These are phyloP conservation scores for Corythaixoides concolor DNA, from an alignment of 2,113 vertebrate species.

Conservation along the genomic window DNA sequence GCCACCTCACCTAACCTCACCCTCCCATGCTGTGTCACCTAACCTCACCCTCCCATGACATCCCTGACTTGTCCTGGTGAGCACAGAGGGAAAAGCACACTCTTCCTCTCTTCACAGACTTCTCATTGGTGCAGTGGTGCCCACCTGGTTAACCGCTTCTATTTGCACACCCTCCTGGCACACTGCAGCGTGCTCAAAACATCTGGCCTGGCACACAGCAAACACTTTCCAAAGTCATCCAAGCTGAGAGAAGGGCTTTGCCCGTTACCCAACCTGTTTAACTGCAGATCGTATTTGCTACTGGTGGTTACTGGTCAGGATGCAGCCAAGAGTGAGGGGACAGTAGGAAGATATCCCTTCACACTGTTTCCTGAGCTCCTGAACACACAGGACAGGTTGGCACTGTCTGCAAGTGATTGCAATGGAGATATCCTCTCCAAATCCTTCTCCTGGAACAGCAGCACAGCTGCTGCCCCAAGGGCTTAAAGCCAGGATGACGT, in stretches of 20 bases:
- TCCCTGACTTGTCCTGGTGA: not conserved
- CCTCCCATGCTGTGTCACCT: not conserved
- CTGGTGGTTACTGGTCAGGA: not conserved
- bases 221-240: not conserved
- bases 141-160: not conserved
- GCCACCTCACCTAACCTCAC: not conserved
- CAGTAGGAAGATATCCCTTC: no score
- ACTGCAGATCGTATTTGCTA: not conserved
- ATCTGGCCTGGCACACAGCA: not conserved
- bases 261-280: not conserved
- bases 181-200: not conserved
- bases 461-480: not conserved
- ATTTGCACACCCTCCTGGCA: not conserved
- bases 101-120: not conserved
- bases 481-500: fast-evolving
- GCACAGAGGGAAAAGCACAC: not conserved
- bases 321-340: fast-evolving
- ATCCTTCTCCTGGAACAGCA: not conserved
- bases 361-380: not conserved
- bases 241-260: not conserved
- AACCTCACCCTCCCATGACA: not conserved
- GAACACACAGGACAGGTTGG: no score
- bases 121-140: not conserved
- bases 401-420: not conserved
- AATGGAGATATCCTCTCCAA: not conserved